Evolutionary conservation across 2,797 vertebrate genomes (phyloP).

Genomic region (Myripristis murdjan): DNA sequence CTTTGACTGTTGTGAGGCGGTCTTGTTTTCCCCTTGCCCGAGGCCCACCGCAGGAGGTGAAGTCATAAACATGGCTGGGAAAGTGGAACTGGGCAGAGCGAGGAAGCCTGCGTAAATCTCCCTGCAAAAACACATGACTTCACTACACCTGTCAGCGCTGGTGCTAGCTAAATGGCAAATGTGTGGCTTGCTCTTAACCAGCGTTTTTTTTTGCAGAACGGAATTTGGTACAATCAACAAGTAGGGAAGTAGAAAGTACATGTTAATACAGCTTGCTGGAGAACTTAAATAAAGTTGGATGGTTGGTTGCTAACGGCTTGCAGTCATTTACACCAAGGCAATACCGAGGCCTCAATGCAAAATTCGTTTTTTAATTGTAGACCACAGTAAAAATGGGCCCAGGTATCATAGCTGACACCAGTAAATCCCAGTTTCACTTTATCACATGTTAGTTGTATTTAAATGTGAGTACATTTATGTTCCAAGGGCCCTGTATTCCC

Average conservation of each 20-base stretch:
- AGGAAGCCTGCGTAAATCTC: slow-evolving; percentile 77
- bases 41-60: slow-evolving; percentile 83
- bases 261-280: slow-evolving; percentile 27
- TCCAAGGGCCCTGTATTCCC: too few species aligned
- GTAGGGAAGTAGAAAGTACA: slow-evolving; percentile 30
- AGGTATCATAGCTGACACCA: slow-evolving; percentile 2
- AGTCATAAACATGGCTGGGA: slow-evolving; percentile 84
- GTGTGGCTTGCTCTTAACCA: slow-evolving; percentile 39
- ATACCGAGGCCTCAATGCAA: slow-evolving; percentile 34
- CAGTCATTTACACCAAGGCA: slow-evolving; percentile 47
- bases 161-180: slow-evolving; percentile 53
- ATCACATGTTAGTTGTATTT: slow-evolving; percentile 2
- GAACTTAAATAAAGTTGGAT: slow-evolving; percentile 31
- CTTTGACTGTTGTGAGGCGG: slow-evolving; percentile 74
- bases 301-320: slow-evolving; percentile 44
- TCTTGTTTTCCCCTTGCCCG: slow-evolving; percentile 79
- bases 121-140: slow-evolving; percentile 82
- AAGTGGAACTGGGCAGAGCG: slow-evolving; percentile 74
- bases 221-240: slow-evolving; percentile 53
- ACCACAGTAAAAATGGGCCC: slow-evolving; percentile 28
- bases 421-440: slow-evolving; percentile 10
- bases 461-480: neutral
- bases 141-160: slow-evolving; percentile 80
- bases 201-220: slow-evolving; percentile 29
- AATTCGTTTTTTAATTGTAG: slow-evolving; percentile 33